phyloP scores from a whole-genome alignment of 23 tunicate genomes.

The Botrylloides violaceus region DNA sequence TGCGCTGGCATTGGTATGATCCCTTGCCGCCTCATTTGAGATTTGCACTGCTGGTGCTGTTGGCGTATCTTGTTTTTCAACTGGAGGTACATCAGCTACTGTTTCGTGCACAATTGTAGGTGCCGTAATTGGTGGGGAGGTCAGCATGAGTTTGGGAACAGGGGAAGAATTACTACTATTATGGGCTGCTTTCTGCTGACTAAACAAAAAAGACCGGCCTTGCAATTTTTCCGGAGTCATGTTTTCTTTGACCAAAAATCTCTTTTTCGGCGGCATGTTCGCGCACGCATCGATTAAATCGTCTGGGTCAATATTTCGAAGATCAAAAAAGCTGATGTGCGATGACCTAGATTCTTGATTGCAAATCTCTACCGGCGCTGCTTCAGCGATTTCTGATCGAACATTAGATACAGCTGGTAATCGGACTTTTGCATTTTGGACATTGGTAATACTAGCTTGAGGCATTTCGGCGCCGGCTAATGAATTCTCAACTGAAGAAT shows the following conservation, averaged over 20 bases:
- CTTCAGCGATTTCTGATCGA: neutral
- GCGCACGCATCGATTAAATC: neutral
- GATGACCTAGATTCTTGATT: neutral
- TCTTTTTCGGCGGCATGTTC: slow-evolving; percentile 23
- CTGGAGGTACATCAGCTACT: no score
- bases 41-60: no score
- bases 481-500: neutral
- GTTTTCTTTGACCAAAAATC: slow-evolving; percentile 4
- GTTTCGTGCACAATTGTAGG: no score
- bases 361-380: neutral
- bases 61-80: no score
- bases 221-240: slow-evolving; percentile 12
- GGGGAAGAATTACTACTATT: no score
- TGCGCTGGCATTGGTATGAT: no score
- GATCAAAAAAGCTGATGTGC: neutral
- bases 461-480: neutral
- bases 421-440: neutral
- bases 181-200: no score
- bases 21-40: no score
- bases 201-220: no score
- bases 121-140: no score
- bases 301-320: neutral
- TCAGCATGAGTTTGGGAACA: no score
- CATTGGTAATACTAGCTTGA: neutral
- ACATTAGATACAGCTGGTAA: slow-evolving; percentile 1